Base-by-base conservation (phyloP, 92 coral and sea anemone genomes). In the Blastomussa wellsi region DNA sequence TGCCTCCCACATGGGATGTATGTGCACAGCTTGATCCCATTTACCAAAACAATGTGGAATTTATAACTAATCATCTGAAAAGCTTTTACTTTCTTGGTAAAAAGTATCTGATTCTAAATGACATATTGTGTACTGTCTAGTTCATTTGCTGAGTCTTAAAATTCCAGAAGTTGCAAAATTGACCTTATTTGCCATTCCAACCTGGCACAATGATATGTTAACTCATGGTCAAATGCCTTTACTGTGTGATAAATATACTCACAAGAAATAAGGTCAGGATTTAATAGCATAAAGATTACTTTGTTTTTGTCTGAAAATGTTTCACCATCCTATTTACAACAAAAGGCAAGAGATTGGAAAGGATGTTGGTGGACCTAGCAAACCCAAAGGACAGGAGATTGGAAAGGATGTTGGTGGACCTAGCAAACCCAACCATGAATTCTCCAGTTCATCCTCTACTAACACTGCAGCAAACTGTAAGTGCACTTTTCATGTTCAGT, bases 21-120 rank as follows among this genome's bases (percentile, higher is more conserved):
- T 65, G 71, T 65, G 71, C 71, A 65, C 71, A 65, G 71, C n/a
- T 65, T 65, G 71, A 65, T 68, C 73, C 73, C 73, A 68, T 68
- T 68, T 68, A 68, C 73, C 13, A 68, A 68, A 68, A 68, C 41
- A 68, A 68, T 68, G 73, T 68, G 73, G 73, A 68, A 68, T 68
- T 68, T 33, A 68, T 31, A 68, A 68, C 42, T 68, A 31, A 68
- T 68, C 73, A 68, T 68, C 73, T 68, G 42, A 68, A 68, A 68
- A 68, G 73, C 42, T 68, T 68, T 68, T 68, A 68, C 41, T 68
- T 68, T 68, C 73, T 68, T 68, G 73, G 73, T 68, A 68, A 68
- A 38, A 66, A 66, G 15, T 68, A 68, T 68, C 73, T 31, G 73
- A 32, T 68, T 68, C 35, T 68, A 33, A 68, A 68, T 68, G 73